phyloP scores from a whole-genome alignment of 2,113 vertebrate species.

The Apeltes quadracus region DNA sequence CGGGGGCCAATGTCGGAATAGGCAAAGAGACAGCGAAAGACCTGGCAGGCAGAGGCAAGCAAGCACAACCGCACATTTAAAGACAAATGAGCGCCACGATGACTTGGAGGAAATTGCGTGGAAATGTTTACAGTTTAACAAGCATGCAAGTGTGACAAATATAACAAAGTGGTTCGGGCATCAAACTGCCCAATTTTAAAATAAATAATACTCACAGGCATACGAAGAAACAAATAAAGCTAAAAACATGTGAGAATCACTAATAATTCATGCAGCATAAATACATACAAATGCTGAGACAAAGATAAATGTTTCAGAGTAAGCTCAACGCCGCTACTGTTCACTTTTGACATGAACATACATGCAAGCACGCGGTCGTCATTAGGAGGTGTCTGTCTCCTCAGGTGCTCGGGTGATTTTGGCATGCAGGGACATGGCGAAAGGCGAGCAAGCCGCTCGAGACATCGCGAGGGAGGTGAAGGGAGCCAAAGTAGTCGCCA shows the following conservation, averaged over 20 bases:
- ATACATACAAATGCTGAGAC: neutral
- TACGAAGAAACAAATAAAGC: neutral
- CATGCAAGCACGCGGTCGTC: constrained; percentile 3
- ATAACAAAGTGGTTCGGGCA: constrained; percentile 13
- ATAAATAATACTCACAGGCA: neutral
- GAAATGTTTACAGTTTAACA: constrained; percentile 4
- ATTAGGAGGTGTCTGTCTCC: neutral
- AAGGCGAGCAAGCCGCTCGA: constrained; percentile 70
- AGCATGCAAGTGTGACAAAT: neutral
- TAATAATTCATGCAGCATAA: neutral
- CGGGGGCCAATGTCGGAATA: constrained; percentile 78
- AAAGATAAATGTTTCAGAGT: constrained; percentile 6
- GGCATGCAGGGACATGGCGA: constrained; percentile 77
- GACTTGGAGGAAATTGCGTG: neutral
- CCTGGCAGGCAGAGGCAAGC: constrained; percentile 76
- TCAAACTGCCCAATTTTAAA: neutral
- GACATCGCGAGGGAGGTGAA: constrained; percentile 73
- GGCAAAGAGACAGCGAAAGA: constrained; percentile 81
- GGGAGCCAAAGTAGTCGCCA: constrained; percentile 68
- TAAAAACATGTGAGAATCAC: neutral
- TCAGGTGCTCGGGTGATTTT: constrained; percentile 77
- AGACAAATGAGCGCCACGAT: neutral
- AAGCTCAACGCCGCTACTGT: neutral
- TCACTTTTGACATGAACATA: constrained; percentile 15
- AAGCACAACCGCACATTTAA: constrained; percentile 7